Conservation (phyloP, 2,888 invertebrate genomes). For the Drosophila emarginata region DNA sequence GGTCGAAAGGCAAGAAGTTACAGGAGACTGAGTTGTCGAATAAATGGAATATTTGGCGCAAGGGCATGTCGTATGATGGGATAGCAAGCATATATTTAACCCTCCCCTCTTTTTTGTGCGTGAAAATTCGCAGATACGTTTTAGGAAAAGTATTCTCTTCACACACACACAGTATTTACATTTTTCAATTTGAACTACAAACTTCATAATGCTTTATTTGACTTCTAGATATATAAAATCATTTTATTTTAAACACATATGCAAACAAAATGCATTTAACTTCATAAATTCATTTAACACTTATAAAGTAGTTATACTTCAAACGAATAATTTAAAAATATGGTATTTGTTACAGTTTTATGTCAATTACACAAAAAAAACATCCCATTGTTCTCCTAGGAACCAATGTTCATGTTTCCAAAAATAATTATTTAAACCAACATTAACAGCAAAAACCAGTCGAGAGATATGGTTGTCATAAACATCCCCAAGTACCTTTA, state of each 20-base stretch:
- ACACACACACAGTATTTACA: neutral
- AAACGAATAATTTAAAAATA: no score
- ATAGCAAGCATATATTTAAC: neutral
- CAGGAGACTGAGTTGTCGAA: constrained; percentile 57
- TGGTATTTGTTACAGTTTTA: no score
- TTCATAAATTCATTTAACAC: no score
- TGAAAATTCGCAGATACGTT: constrained; percentile 60
- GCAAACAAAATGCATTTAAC: no score
- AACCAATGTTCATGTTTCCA: no score
- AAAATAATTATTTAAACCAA: no score
- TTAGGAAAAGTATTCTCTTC: neutral
- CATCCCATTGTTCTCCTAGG: no score
- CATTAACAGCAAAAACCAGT: no score
- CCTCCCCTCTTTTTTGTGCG: constrained; percentile 49
- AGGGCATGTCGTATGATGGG: constrained; percentile 17
- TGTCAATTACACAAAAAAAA: no score
- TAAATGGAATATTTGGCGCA: constrained; percentile 78
- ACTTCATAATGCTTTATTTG: constrained; percentile 30
- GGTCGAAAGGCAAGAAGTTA: constrained; percentile 24
- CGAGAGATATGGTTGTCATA: no score
- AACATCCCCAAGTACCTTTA: no score
- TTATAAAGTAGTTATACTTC: no score
- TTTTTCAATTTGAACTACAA: constrained; percentile 35
- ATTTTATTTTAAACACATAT: constrained; percentile 15
- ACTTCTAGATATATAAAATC: constrained; percentile 15